These are phyloP conservation scores for Bothrops jararaca DNA, from an alignment of 2,113 vertebrate species.

Conservation along the genomic window DNA sequence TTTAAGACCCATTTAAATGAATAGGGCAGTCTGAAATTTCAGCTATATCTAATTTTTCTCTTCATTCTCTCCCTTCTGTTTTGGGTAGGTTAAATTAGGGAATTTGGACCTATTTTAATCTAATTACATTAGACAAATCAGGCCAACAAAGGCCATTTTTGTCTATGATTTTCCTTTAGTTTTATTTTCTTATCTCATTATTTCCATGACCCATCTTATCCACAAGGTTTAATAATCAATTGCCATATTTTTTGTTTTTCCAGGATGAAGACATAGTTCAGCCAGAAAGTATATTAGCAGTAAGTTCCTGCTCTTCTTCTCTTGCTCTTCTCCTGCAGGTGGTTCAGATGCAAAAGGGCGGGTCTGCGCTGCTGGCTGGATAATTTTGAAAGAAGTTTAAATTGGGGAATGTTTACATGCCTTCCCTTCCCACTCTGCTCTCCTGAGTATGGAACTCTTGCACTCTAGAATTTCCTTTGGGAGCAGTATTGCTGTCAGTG, in stretches of 20 bases:
- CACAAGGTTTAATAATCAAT: neutral
- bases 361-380: neutral
- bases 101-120: neutral
- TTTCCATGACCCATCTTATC: neutral
- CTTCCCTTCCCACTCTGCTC: neutral
- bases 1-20: neutral
- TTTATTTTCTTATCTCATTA: neutral
- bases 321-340: neutral
- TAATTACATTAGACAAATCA: neutral
- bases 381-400: neutral
- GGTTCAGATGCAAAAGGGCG: neutral
- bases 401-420: neutral
- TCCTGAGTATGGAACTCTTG: neutral
- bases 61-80: neutral
- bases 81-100: neutral
- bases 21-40: neutral
- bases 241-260: neutral
- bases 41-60: no score
- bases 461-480: neutral
- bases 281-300: slow-evolving; percentile 62
- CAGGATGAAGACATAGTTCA: slow-evolving; percentile 81
- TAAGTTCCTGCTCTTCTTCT: slow-evolving; percentile 38
- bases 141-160: neutral
- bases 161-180: neutral
- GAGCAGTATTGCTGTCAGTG: neutral